Evolutionary conservation across 2,797 vertebrate genomes (phyloP), one percentile per base, ranked within the genome.

Genomic region (Psittacula echo): DNA sequence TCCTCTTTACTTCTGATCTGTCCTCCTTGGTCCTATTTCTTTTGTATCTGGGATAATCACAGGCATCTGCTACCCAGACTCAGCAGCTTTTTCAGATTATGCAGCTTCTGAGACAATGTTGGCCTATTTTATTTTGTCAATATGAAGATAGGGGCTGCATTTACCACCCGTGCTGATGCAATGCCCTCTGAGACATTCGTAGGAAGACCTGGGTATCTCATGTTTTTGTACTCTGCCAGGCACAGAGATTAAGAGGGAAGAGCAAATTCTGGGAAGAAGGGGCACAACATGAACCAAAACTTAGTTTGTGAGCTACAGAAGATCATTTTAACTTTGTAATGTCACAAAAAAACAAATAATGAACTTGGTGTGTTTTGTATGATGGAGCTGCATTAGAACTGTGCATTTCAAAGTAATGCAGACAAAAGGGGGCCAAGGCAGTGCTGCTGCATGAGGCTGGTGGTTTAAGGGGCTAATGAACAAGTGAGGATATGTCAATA

Each of bases 41-140:
- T 92, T 86, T 67, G 22, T 65, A 93, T n/a, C 41, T 51, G 74
- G 68, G 61, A 85, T 74, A 92, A 92, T 82, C 75, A 80, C 47
- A 76, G 85, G 47, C 75, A 29, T 79, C 62, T 87, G 85, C 70
- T 72, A 44, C 45, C 27, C 68, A 74, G 44, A 68, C 66, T 48
- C 85, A 84, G 51, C 89, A 79, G 60, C 70, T 93, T 93, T 91
- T 14, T 5, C 61, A 89, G 88, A 82, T 87, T 94, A 91, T 48
- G 80, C 79, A 66, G 82, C 79, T 90, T 91, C 82, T 48, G 74
- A 87, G 58, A 42, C 50, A 92, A 14, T 7, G 19, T 26, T 90
- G 85, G 71, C 89, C 95, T 95, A 56, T 86, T 94, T 93, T 88
- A 29, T 92, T 94, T 91, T 81, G 87, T 93, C 89, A 78, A 51